phyloP scores from a whole-genome alignment of 2,888 invertebrate genomes.

The Hypsopygia costalis region DNA sequence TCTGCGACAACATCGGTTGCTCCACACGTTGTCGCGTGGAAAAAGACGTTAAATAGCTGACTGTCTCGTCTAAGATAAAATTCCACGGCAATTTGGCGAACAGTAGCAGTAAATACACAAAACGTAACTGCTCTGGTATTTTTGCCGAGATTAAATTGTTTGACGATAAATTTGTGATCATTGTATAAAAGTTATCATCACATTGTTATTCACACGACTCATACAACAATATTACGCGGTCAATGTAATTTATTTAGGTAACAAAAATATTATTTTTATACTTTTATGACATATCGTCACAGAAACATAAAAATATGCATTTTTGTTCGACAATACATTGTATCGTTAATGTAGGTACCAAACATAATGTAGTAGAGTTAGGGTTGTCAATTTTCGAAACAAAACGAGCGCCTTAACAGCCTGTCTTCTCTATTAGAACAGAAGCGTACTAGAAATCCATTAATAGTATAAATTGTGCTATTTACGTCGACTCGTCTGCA shows the following conservation, averaged over 20 bases:
- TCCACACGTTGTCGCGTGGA: slow-evolving; percentile 29
- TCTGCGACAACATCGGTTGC: slow-evolving; percentile 35
- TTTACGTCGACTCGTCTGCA: slow-evolving; percentile 26
- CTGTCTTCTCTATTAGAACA: slow-evolving; percentile 5
- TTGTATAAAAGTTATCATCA: background rate
- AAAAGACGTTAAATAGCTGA: slow-evolving; percentile 25
- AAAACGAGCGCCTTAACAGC: too few species aligned
- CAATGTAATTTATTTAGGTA: too few species aligned
- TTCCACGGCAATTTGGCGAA: slow-evolving; percentile 42
- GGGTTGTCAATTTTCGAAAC: too few species aligned
- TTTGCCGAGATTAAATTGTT: slow-evolving; percentile 35
- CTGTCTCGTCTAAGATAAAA: slow-evolving; percentile 47
- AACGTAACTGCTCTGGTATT: slow-evolving; percentile 42
- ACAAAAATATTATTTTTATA: too few species aligned
- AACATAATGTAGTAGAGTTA: too few species aligned
- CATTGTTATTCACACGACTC: slow-evolving; percentile 6
- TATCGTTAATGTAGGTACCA: too few species aligned
- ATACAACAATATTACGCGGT: too few species aligned
- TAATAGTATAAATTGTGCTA: slow-evolving; percentile 35
- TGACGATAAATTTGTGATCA: slow-evolving; percentile 18
- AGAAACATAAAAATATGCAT: too few species aligned
- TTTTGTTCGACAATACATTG: too few species aligned
- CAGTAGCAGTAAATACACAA: slow-evolving; percentile 32
- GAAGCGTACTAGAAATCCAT: slow-evolving; percentile 18
- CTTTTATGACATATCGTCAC: too few species aligned